These are phyloP conservation scores for Catalaphyllia jardinei DNA, from an alignment of 64 coral and sea anemone species.

Conservation along the genomic window DNA sequence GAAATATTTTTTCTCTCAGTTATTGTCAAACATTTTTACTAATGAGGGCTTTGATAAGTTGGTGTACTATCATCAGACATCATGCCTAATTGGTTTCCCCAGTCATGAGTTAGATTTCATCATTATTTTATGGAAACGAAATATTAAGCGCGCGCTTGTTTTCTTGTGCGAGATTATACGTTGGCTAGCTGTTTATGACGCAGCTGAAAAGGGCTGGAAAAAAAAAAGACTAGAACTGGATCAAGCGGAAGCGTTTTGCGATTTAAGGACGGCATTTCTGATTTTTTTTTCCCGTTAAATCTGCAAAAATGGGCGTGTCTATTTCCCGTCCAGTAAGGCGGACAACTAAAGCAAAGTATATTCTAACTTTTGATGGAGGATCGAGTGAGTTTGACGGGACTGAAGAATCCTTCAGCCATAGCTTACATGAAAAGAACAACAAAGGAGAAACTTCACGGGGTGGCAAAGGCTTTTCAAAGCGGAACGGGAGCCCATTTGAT, in stretches of 20 bases:
- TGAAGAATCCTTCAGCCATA: conserved; percentile 1
- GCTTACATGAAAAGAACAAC: no score
- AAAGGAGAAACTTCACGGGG: background rate
- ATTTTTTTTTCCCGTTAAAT: background rate
- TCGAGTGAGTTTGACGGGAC: background rate
- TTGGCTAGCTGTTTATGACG: background rate
- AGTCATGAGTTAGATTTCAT: no score
- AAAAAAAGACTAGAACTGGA: no score
- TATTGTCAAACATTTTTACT: no score
- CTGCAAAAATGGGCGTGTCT: background rate
- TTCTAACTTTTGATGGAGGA: background rate
- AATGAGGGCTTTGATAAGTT: no score
- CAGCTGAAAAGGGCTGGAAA: background rate
- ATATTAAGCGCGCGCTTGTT: background rate
- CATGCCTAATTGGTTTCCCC: no score
- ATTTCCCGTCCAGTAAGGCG: background rate
- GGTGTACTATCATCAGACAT: no score
- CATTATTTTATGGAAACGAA: no score
- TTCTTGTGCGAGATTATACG: background rate
- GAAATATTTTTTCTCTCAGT: no score
- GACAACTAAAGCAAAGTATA: conserved; percentile 3
- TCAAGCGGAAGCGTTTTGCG: background rate
- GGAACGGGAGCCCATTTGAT: background rate
- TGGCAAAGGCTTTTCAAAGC: background rate
- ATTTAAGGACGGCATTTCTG: background rate